Evolutionary conservation across 2,797 vertebrate genomes (phyloP).

Genomic region (Erpetoichthys calabaricus): DNA sequence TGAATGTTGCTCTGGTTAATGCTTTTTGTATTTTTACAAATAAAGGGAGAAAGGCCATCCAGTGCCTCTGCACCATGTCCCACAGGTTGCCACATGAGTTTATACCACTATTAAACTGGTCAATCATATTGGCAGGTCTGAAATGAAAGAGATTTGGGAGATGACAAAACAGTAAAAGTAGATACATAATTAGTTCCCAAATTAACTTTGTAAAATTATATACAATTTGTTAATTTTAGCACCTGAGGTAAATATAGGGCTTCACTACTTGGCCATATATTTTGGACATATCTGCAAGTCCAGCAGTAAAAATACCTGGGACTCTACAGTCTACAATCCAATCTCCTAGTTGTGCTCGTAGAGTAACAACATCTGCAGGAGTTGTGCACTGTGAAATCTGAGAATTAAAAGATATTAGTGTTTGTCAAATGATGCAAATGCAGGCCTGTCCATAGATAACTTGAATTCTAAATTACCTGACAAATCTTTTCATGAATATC

Average conservation of each 20-base stretch:
- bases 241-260: constrained; percentile 33
- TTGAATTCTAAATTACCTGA: too few relatives aligned
- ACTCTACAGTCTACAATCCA: constrained; percentile 38
- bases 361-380: too few relatives aligned
- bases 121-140: constrained; percentile 41
- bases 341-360: constrained; percentile 19
- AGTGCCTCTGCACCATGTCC: constrained; percentile 31
- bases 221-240: neutral
- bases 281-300: constrained; percentile 23
- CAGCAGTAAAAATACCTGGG: constrained; percentile 26
- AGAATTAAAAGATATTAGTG: too few relatives aligned
- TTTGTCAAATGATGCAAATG: too few relatives aligned
- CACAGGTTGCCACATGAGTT: constrained; percentile 44
- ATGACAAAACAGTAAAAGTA: neutral
- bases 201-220: neutral
- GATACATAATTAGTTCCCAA: neutral
- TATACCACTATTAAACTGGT: constrained; percentile 40
- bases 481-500: constrained; percentile 20
- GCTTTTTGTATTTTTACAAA: constrained; percentile 26
- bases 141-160: neutral
- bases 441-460: too few relatives aligned
- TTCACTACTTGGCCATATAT: constrained; percentile 20
- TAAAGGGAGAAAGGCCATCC: constrained; percentile 34
- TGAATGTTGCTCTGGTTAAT: constrained; percentile 26
- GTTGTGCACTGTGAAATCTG: too few relatives aligned